Evolutionary conservation across 2,888 invertebrate species (phyloP), one percentile per base, ranked within the genome.

Genomic region (Mimachlamys varia): DNA sequence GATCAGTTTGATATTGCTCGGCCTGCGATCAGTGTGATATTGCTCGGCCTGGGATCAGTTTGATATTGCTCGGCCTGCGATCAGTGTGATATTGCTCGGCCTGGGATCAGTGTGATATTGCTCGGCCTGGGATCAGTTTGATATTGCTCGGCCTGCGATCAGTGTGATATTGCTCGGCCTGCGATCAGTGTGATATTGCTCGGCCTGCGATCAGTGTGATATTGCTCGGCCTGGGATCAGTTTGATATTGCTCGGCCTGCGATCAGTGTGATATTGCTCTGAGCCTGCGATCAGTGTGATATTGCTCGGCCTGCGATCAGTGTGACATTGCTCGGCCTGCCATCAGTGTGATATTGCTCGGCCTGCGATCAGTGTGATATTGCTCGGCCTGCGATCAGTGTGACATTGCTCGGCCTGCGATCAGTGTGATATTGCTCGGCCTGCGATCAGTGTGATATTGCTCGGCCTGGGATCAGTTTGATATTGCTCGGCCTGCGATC

Each of bases 71-170:
- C n/a, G 22, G 0, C 58, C 58, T n/a, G 19, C n/a, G 58, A n/a
- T 58, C 58, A 58, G 7, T 58, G 19, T 76, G 27, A 62, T 62
- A 44, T 44, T 44, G 44, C 7, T 44, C 44, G 37, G 55, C 94
- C 93, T 89, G 96, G 98, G 98, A 96, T 97, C 99, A 94, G 99
- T 99, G 1, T 99, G 99, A n/a, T n/a, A n/a, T n/a, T n/a, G n/a
- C n/a, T n/a, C n/a, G 22, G 0, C 58, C 58, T n/a, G 19, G 22
- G 58, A n/a, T 58, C 58, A 58, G 7, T 58, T 0, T 76, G 27
- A 62, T 62, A 44, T 44, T 44, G 44, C 7, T 44, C 44, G 22
- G 0, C 58, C 58, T n/a, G 19, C n/a, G 58, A n/a, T 58, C 58
- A 58, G 7, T 58, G 19, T 76, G 27, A 62, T 62, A 44, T 44